phyloP scores from a whole-genome alignment of 2,888 invertebrate species.

The Cancer borealis region DNA sequence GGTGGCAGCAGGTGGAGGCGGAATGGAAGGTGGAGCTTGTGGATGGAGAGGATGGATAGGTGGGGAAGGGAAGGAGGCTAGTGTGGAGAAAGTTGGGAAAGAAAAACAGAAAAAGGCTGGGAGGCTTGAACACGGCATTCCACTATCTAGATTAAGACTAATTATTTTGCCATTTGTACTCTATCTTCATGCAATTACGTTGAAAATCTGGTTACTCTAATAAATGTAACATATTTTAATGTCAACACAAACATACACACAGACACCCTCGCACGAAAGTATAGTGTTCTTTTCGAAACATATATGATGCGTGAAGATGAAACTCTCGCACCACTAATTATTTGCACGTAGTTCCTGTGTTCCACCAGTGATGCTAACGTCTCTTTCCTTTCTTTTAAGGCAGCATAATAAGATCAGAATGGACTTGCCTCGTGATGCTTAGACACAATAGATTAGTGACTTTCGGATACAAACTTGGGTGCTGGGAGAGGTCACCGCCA shows the following conservation, averaged over 20 bases:
- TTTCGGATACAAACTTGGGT: background rate
- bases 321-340: background rate
- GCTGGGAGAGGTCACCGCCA: constrained; percentile 13
- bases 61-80: too few species aligned
- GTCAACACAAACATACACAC: too few species aligned
- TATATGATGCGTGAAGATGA: background rate
- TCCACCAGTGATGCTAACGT: background rate
- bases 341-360: background rate
- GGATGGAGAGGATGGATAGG: background rate
- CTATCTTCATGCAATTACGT: too few species aligned
- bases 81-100: background rate
- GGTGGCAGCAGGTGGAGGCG: background rate
- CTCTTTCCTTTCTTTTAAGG: background rate
- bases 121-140: background rate
- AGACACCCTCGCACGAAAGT: too few species aligned
- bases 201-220: too few species aligned
- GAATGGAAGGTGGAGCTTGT: background rate
- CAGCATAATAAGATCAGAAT: background rate
- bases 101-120: background rate
- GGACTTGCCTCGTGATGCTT: constrained; percentile 6
- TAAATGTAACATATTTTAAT: too few species aligned
- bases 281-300: background rate
- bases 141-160: too few species aligned
- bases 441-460: background rate
- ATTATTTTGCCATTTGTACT: too few species aligned